phyloP scores from a whole-genome alignment of 2,888 invertebrate genomes.

The Glyphotaelius pellucidus region DNA sequence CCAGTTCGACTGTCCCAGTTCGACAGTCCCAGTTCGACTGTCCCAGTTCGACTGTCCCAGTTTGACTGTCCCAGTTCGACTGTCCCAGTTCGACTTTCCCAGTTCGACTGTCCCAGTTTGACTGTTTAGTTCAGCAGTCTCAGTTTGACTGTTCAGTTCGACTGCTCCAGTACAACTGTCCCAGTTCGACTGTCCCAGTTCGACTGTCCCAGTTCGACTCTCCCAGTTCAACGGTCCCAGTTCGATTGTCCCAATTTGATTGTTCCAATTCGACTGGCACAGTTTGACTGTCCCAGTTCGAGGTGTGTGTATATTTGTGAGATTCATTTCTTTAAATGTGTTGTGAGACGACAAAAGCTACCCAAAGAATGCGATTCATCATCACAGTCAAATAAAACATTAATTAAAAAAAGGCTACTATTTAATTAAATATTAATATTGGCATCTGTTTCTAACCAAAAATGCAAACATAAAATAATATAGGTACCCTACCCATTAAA shows the following conservation, averaged over 20 bases:
- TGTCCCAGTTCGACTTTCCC: too few relatives aligned
- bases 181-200: not conserved
- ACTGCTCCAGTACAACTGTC: not conserved
- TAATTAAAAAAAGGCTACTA: not conserved
- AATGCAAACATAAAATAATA: not conserved
- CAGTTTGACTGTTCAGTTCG: not conserved
- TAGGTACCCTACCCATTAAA: not conserved
- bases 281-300: too few relatives aligned
- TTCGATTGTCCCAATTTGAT: not conserved
- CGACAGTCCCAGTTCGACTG: not conserved
- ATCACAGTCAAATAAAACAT: not conserved
- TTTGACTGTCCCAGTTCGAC: not conserved
- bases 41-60: not conserved
- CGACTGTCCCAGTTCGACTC: not conserved
- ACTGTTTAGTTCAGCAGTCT: not conserved
- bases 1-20: not conserved
- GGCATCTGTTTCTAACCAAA: not conserved
- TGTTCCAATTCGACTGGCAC: too few relatives aligned
- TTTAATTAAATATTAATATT: not conserved
- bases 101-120: too few relatives aligned
- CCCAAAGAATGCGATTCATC: not conserved
- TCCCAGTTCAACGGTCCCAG: not conserved
- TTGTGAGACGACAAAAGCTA: not conserved
- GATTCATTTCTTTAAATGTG: not conserved
- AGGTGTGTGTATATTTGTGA: not conserved